Percentiles rank a stretch among this genome's conserved stretches.
phyloP scores from a whole-genome alignment of 2,797 vertebrate species.

The Halcyon smyrnensis region DNA sequence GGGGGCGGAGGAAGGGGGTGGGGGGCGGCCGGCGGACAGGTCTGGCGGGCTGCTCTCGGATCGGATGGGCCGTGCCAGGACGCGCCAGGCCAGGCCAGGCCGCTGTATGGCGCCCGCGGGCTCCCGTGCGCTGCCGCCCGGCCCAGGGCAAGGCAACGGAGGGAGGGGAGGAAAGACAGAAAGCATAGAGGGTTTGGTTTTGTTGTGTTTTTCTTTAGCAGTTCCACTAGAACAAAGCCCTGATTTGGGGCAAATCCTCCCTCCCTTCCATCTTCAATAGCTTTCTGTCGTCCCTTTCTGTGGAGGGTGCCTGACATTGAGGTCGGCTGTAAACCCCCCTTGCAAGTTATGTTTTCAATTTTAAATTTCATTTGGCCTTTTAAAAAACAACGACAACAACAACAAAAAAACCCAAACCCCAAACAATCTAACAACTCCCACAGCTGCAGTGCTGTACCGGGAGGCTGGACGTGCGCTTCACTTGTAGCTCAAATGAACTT shows the following conservation, averaged over 20 bases:
- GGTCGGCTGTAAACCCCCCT: neutral
- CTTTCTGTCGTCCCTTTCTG: neutral
- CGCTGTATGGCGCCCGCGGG: neutral
- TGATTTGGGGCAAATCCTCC: neutral
- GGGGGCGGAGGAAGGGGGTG: no score
- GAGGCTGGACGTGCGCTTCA: neutral
- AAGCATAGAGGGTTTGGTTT: no score
- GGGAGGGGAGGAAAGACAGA: rapidly evolving
- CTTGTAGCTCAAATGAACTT: neutral
- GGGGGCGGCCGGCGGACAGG: no score
- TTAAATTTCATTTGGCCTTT: neutral
- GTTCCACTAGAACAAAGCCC: neutral
- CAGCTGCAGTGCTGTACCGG: neutral
- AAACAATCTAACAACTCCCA: neutral
- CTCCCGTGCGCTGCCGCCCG: neutral
- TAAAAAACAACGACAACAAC: neutral
- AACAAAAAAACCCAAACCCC: no score
- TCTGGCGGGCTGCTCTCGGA: neutral
- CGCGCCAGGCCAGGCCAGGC: no score
- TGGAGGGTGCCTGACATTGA: rapidly evolving
- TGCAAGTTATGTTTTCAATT: neutral
- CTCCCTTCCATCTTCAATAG: rapidly evolving
- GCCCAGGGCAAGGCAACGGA: neutral
- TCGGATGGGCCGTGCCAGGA: neutral
- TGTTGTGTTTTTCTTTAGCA: no score